A percentile compares a stretch with the other conserved stretches of the same genome.
Conservation (phyloP, 2,888 invertebrate species). For the Trissolcus japonicus region DNA sequence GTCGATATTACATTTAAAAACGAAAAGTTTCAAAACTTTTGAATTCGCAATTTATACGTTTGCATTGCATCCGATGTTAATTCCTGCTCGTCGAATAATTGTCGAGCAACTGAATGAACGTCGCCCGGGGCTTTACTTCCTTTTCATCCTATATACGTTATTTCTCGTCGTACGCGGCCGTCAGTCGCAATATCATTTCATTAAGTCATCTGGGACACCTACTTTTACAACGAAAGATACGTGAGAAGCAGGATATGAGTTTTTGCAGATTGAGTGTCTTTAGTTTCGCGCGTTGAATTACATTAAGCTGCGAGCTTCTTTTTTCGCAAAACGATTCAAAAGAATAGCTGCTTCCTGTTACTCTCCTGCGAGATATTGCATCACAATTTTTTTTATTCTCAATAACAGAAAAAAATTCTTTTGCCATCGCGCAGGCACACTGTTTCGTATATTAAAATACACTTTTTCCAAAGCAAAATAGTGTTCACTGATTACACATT, state of each 20-base stretch:
- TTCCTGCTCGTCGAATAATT: constrained; percentile 23
- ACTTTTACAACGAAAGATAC: constrained; percentile 36
- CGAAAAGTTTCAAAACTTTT: too few relatives aligned
- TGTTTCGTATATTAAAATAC: too few relatives aligned
- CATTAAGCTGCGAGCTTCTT: constrained; percentile 22
- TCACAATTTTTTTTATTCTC: too few relatives aligned
- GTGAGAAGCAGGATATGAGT: constrained; percentile 42
- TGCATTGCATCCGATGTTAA: constrained; percentile 19
- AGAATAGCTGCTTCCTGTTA: background rate
- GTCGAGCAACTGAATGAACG: constrained; percentile 22
- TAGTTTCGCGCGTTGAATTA: constrained; percentile 38
- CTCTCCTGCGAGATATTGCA: too few relatives aligned
- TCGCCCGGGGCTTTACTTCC: constrained; percentile 33
- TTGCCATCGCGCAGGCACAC: too few relatives aligned
- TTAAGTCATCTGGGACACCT: constrained; percentile 47
- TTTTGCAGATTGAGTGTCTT: constrained; percentile 41
- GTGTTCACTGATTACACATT: too few relatives aligned
- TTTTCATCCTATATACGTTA: constrained; percentile 30
- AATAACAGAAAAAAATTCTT: too few relatives aligned
- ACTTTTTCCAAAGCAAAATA: too few relatives aligned
- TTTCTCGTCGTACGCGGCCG: constrained; percentile 23
- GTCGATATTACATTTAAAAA: too few relatives aligned
- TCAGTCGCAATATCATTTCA: constrained; percentile 44
- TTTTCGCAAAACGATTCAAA: constrained; percentile 15
- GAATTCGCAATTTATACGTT: constrained; percentile 10